phyloP scores from a whole-genome alignment of 64 coral and sea anemone species.

The Porites lutea region DNA sequence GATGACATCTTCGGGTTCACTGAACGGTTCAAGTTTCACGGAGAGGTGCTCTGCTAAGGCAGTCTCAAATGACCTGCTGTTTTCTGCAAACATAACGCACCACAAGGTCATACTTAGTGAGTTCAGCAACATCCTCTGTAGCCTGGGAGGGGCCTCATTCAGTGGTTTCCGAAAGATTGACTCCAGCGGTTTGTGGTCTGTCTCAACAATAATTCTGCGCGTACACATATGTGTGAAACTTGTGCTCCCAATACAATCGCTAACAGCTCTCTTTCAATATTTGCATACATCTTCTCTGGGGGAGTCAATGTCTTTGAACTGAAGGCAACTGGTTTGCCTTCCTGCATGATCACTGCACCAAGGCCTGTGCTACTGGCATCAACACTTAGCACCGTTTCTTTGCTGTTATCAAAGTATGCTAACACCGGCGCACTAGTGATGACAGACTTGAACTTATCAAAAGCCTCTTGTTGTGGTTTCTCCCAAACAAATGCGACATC shows the following conservation, averaged over 20 bases:
- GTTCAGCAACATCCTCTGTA: background rate
- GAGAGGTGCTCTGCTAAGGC: slow-evolving; percentile 3
- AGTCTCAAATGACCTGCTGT: slow-evolving; percentile 6
- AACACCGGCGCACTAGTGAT: slow-evolving; percentile 17
- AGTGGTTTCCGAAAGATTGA: background rate
- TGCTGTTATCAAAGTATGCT: background rate
- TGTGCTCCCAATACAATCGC: background rate
- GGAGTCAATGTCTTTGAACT: no score
- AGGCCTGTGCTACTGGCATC: background rate
- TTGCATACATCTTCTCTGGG: no score
- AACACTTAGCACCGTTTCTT: background rate
- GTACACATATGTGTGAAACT: background rate
- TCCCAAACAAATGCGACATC: background rate
- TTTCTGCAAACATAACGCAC: slow-evolving; percentile 26
- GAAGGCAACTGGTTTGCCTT: no score
- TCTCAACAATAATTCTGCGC: background rate
- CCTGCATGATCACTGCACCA: background rate
- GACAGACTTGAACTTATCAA: slow-evolving; percentile 21
- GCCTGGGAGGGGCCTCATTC: no score
- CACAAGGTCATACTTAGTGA: slow-evolving; percentile 25
- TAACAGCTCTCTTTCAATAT: no score
- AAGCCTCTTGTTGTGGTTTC: slow-evolving; percentile 12
- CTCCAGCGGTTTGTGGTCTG: background rate
- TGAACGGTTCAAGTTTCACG: background rate
- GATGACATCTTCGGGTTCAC: no score